Conservation (phyloP, 2,888 invertebrate species). For the Shargacucullia verbasci region DNA sequence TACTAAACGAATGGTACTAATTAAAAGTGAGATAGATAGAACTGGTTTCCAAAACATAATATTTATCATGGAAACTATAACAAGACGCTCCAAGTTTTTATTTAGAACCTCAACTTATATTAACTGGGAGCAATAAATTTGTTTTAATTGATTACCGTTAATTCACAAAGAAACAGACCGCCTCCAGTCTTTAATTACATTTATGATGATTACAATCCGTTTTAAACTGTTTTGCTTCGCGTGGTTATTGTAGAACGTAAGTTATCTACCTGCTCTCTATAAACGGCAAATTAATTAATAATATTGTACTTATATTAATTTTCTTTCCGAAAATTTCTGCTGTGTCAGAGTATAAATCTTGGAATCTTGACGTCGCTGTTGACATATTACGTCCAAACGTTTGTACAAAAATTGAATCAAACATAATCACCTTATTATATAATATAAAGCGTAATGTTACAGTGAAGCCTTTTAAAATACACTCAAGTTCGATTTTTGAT, state of each 20-base stretch:
- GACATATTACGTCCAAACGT: no score
- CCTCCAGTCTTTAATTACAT: conserved; percentile 79
- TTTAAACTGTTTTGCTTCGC: conserved; percentile 64
- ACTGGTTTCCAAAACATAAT: conserved; percentile 72
- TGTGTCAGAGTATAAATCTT: conserved; percentile 17
- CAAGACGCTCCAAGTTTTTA: conserved; percentile 72
- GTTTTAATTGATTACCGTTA: conserved; percentile 82
- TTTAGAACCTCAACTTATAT: conserved; percentile 67
- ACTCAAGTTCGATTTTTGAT: conserved; percentile 65
- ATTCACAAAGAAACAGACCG: conserved; percentile 78
- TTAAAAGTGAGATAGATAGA: conserved; percentile 60
- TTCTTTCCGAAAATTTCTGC: neutral
- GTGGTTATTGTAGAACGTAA: conserved; percentile 49
- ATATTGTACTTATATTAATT: conserved; percentile 22
- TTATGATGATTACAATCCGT: conserved; percentile 75
- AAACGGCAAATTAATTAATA: conserved; percentile 41
- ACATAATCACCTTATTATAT: conserved; percentile 14
- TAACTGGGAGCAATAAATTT: conserved; percentile 76
- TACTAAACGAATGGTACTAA: conserved; percentile 57
- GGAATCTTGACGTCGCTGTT: conserved; percentile 3
- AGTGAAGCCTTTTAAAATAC: conserved; percentile 22
- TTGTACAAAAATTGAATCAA: no score
- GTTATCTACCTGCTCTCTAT: conserved; percentile 47
- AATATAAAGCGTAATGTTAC: conserved; percentile 25
- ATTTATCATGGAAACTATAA: conserved; percentile 78